Evolutionary conservation across 2,113 vertebrate genomes (phyloP), one percentile per base, ranked within the genome.

Genomic region (Notiomystis cincta): DNA sequence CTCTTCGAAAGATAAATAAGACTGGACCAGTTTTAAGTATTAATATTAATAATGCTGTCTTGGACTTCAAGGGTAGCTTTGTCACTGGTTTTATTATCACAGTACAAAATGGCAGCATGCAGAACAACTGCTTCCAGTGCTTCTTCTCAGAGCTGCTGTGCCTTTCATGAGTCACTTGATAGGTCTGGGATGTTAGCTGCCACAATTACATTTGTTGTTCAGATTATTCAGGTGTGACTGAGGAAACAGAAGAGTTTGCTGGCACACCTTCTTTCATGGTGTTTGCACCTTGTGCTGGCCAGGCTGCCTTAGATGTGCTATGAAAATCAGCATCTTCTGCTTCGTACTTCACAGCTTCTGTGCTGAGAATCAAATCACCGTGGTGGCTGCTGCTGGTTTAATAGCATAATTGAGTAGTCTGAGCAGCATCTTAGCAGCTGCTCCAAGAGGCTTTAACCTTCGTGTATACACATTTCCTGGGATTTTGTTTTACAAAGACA

Each of bases 401-500:
- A 87, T 61, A 62, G 66, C 80, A 62, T 94, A 93, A 95, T 93
- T 92, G 84, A 78, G 79, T n/a, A 95, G 89, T 89, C 89, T 72
- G 79, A 85, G 82, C 81, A 94, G 44, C 57, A 83, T 93, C 87
- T 85, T 70, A 91, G 47, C 71, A 93, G 85, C 84, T 80, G 90
- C 79, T 94, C 56, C 82, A 71, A 86, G 88, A 96, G 90, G 92
- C 92, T 96, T 96, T 97, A 95, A 94, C 92, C 67, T 95, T 62
- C 14, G 0, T 88, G 90, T 95, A 94, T 40, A 80, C 82, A 62
- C 62, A 27, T 77, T 95, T 90, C 40, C 58, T 37, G 86, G 92
- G 95, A 96, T 93, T 96, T 93, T 94, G 85, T 95, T 90, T 93
- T 93, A 95, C 95, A 97, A 93, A 96, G 85, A 86, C 42, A 44